These are phyloP conservation scores for Microplitis demolitor DNA, from an alignment of 1,140 invertebrate genomes.

Conservation along the genomic window DNA sequence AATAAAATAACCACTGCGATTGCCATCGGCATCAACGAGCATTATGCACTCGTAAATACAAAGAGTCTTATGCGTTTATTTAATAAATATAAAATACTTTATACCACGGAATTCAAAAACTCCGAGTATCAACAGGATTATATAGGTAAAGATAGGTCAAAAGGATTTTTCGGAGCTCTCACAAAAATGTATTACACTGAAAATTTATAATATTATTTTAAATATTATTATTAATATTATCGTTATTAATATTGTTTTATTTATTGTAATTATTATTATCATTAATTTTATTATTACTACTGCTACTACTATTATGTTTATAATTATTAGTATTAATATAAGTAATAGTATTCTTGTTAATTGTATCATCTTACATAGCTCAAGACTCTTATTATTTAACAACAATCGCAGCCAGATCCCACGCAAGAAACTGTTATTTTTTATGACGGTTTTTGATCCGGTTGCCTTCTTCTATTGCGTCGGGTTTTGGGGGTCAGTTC, in stretches of 20 bases:
- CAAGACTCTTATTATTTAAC: slow-evolving; percentile 33
- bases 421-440: slow-evolving; percentile 72
- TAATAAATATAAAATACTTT: background rate
- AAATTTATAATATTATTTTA: slow-evolving; percentile 4
- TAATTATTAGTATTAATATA: background rate
- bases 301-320: too few relatives aligned
- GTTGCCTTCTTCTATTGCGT: slow-evolving; percentile 69
- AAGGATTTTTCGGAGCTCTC: background rate
- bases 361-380: slow-evolving; percentile 27
- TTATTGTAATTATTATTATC: background rate
- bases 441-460: slow-evolving; percentile 70
- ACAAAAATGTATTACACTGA: background rate
- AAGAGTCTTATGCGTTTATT: slow-evolving; percentile 30
- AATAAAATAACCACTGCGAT: slow-evolving; percentile 9
- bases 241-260: background rate
- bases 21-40: slow-evolving; percentile 37
- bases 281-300: background rate
- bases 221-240: background rate
- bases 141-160: background rate
- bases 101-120: background rate
- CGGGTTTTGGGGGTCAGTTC: slow-evolving; percentile 66
- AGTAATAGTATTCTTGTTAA: slow-evolving; percentile 36
- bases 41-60: slow-evolving; percentile 54
- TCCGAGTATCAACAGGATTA: slow-evolving; percentile 17
- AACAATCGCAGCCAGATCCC: slow-evolving; percentile 58